A percentile compares a stretch with the other conserved stretches of the same genome.
Evolutionary conservation across 2,888 invertebrate genomes (phyloP).

Genomic region (Choristoneura rosaceana): DNA sequence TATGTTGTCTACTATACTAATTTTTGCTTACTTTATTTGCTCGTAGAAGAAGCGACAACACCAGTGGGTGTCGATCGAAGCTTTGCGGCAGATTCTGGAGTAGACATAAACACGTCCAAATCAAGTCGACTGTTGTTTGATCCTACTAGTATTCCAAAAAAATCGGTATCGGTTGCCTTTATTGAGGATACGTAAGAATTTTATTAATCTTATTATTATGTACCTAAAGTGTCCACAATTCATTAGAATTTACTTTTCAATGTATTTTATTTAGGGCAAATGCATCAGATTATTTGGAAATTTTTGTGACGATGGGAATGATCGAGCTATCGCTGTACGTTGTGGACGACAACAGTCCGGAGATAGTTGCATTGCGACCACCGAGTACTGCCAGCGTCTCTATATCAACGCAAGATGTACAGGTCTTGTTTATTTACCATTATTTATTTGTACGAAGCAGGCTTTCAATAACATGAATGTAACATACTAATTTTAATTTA

Average conservation of each 20-base stretch:
- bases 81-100: slow-evolving; percentile 60
- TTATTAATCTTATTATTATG: not conserved
- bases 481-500: not conserved
- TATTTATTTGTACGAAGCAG: not conserved
- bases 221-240: not conserved
- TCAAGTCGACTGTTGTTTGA: slow-evolving; percentile 46
- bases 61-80: slow-evolving; percentile 6
- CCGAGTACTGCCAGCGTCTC: slow-evolving; percentile 37
- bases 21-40: slow-evolving; percentile 4
- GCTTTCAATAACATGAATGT: not conserved
- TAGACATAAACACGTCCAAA: slow-evolving; percentile 58
- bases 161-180: slow-evolving; percentile 54
- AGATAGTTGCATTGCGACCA: slow-evolving; percentile 52
- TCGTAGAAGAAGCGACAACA: slow-evolving; percentile 9
- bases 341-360: slow-evolving; percentile 54
- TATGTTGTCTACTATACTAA: not conserved
- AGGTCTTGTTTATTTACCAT: slow-evolving; percentile 32
- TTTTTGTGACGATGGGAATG: slow-evolving; percentile 74
- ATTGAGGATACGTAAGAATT: slow-evolving; percentile 57
- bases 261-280: slow-evolving; percentile 47
- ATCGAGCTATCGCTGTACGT: slow-evolving; percentile 68
- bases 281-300: slow-evolving; percentile 64
- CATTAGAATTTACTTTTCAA: not conserved
- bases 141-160: slow-evolving; percentile 50
- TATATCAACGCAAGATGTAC: slow-evolving; percentile 2